phyloP scores from a whole-genome alignment of 2,888 invertebrate genomes.

The Cephus runcator region DNA sequence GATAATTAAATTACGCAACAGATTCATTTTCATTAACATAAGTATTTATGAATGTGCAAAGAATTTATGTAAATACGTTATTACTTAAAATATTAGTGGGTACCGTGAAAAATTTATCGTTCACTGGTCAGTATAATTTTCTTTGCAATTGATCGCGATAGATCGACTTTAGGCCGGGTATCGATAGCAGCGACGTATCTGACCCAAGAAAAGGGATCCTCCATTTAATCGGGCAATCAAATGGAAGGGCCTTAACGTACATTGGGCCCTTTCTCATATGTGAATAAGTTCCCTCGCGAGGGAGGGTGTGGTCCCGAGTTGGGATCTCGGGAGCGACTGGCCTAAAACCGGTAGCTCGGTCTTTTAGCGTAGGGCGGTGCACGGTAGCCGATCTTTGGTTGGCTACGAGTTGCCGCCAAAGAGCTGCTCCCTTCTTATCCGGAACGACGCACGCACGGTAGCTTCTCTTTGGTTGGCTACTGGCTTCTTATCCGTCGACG shows the following conservation, averaged over 20 bases:
- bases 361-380: conserved; percentile 63
- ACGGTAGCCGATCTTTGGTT: conserved; percentile 63
- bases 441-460: conserved; percentile 48
- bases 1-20: not conserved
- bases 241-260: conserved; percentile 16
- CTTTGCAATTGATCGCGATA: not conserved
- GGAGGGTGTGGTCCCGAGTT: conserved; percentile 50
- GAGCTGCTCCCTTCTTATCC: conserved; percentile 21
- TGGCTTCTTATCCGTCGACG: conserved; percentile 33
- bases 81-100: not conserved
- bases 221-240: conserved; percentile 14
- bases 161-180: not conserved
- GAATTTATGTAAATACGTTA: not conserved
- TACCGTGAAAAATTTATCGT: not conserved
- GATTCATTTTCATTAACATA: not conserved
- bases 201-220: not conserved
- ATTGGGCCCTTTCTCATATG: conserved; percentile 26
- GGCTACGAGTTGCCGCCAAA: conserved; percentile 50
- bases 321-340: conserved; percentile 50
- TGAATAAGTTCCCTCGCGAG: conserved; percentile 21
- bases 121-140: not conserved
- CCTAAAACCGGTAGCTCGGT: conserved; percentile 61
- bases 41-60: not conserved
- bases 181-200: not conserved
- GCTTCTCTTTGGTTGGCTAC: conserved; percentile 52